phyloP scores from a whole-genome alignment of 2,888 invertebrate genomes.

The Acronicta alni region DNA sequence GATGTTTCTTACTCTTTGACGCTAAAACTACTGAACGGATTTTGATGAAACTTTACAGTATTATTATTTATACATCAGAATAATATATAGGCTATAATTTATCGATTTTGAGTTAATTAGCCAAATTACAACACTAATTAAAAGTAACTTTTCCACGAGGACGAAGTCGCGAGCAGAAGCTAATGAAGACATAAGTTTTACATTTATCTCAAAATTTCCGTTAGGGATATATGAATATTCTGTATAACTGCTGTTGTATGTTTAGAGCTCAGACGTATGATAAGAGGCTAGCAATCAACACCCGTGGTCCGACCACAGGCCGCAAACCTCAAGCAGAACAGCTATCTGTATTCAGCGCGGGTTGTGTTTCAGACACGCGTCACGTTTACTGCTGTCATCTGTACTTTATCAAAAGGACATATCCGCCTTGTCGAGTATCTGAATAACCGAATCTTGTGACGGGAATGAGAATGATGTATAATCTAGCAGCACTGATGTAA shows the following conservation, averaged over 20 bases:
- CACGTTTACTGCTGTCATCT: slow-evolving; percentile 48
- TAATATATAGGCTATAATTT: too few relatives aligned
- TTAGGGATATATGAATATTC: background rate
- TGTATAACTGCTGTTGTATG: slow-evolving; percentile 24
- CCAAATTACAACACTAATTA: too few relatives aligned
- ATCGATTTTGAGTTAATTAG: too few relatives aligned
- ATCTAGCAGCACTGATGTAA: slow-evolving; percentile 14
- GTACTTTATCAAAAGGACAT: slow-evolving; percentile 48
- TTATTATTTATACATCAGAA: too few relatives aligned
- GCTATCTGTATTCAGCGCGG: slow-evolving; percentile 63
- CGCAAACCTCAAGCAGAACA: slow-evolving; percentile 65
- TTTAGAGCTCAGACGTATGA: slow-evolving; percentile 27
- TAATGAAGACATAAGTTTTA: too few relatives aligned
- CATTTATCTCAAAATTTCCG: too few relatives aligned
- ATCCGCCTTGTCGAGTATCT: slow-evolving; percentile 37
- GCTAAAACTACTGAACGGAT: too few relatives aligned
- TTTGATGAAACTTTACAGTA: too few relatives aligned
- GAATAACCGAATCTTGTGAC: slow-evolving; percentile 38
- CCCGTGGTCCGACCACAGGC: slow-evolving; percentile 64
- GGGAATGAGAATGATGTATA: slow-evolving; percentile 35
- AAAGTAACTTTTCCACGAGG: too few relatives aligned
- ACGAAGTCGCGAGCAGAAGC: too few relatives aligned
- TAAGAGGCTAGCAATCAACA: slow-evolving; percentile 63
- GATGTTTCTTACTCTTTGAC: too few relatives aligned
- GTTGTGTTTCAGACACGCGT: slow-evolving; percentile 64